Evolutionary conservation across 2,113 vertebrate species (phyloP).

Genomic region (Anarrhichthys ocellatus): DNA sequence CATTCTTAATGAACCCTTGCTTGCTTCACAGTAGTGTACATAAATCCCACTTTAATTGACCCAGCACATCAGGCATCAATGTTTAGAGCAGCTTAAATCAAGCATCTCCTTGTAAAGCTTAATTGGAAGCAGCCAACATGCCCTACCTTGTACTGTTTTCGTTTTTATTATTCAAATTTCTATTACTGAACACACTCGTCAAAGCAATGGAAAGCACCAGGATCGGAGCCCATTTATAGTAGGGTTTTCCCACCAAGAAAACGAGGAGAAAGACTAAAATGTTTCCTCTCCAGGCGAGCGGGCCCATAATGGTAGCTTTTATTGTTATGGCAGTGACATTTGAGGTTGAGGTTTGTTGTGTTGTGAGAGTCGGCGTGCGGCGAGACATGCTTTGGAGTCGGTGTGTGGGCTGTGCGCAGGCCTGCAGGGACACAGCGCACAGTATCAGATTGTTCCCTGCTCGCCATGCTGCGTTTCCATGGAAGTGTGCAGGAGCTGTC

Average conservation of each 20-base stretch:
- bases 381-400: slow-evolving; percentile 13
- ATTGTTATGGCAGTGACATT: slow-evolving; percentile 27
- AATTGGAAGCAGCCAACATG: neutral
- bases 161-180: neutral
- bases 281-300: slow-evolving; percentile 24
- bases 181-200: neutral
- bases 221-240: slow-evolving; percentile 10
- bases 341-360: slow-evolving; percentile 45
- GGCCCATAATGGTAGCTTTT: slow-evolving; percentile 16
- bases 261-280: slow-evolving; percentile 4
- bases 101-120: slow-evolving; percentile 3
- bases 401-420: slow-evolving; percentile 35
- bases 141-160: neutral
- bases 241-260: slow-evolving; percentile 36
- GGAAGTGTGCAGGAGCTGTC: slow-evolving; percentile 49
- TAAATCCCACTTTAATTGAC: slow-evolving; percentile 3
- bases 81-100: neutral
- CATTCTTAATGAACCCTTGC: neutral
- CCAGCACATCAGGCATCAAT: neutral
- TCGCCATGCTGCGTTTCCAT: slow-evolving; percentile 58
- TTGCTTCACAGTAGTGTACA: neutral
- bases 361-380: slow-evolving; percentile 15
- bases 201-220: slow-evolving; percentile 6
- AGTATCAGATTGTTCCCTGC: slow-evolving; percentile 40
- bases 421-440: slow-evolving; percentile 4